These are phyloP conservation scores for Simalia tracyae DNA, from an alignment of 2,797 vertebrate genomes.

Conservation along the genomic window DNA sequence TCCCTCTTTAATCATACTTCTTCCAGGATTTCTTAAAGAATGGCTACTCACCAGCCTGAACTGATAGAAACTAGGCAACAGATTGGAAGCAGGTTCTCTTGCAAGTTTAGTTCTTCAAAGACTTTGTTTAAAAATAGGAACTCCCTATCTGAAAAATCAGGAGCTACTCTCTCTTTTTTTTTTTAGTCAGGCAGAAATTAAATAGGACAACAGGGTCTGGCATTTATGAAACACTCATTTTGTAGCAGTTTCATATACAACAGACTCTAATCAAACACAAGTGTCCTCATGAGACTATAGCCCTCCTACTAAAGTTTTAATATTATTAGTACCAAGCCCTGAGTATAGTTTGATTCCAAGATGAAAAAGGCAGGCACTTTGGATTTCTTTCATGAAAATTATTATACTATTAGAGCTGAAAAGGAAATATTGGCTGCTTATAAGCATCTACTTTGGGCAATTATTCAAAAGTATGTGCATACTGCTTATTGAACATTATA, in stretches of 20 bases:
- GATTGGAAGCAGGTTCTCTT: neutral
- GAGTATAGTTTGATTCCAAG: neutral
- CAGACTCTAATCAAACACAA: conserved; percentile 24
- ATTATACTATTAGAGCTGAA: conserved; percentile 27
- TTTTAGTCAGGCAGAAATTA: neutral
- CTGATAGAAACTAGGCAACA: neutral
- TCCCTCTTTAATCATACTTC: neutral
- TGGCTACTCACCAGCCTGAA: neutral
- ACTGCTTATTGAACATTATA: conserved; percentile 32
- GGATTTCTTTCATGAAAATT: conserved; percentile 24
- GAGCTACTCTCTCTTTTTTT: neutral
- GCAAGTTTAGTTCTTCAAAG: neutral
- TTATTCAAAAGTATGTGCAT: conserved; percentile 41
- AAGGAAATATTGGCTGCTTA: conserved; percentile 29
- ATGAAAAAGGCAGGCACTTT: conserved; percentile 17
- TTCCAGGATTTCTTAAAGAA: neutral
- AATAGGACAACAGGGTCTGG: neutral
- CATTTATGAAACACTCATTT: neutral
- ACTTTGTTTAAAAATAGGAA: neutral
- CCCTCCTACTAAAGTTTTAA: neutral
- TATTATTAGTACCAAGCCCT: neutral
- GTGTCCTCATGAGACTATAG: neutral
- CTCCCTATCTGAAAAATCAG: conserved; percentile 13
- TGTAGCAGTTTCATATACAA: conserved; percentile 11
- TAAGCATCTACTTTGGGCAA: conserved; percentile 48